Evolutionary conservation across 2,888 invertebrate genomes (phyloP), one percentile per base, ranked within the genome.

Genomic region (Alviniconcha strummeri): DNA sequence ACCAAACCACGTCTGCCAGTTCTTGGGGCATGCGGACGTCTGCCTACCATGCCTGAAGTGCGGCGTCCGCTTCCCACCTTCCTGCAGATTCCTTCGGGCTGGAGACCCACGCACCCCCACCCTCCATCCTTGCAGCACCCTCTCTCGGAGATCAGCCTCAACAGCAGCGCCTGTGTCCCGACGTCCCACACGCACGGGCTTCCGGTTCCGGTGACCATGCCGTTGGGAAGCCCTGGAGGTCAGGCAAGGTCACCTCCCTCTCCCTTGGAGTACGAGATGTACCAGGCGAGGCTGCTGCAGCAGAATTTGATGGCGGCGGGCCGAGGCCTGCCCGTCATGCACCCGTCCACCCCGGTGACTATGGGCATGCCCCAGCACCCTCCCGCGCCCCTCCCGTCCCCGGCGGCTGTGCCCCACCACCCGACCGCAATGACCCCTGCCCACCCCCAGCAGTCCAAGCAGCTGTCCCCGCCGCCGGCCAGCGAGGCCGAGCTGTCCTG

Each of bases 401-500:
- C 80, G 7, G 80, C 81, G 1, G 17, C 52, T 17, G 81, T 82
- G 15, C 84, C 81, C 0, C 84, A 72, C 54, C 80, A 84, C 72
- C 74, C 82, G 17, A 54, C 81, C 1, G 69, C 75, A 13, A 72
- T 87, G 79, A 36, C 84, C 83, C 56, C 87, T 81, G 81, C 80
- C 57, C 84, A 9, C 56, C 81, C 19, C 52, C 82, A 36, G 81
- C 80, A 83, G 76, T 72, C 79, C 77, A 91, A 90, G 84, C 91
- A 90, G 74, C 80, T 92, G 72, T 92, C 91, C 9, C 92, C 91
- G 19, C 90, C 89, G 0, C 90, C 90, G 4, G 91, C 91, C 9
- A 80, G 89, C 7, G 91, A 91, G 83, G 91, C 91, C 7, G 91
- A 91, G 80, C 86, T 89, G 7, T 89, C 91, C 1, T 91, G 91